Conservation (phyloP, 2,113 vertebrate species). For the Melospiza melodia region DNA sequence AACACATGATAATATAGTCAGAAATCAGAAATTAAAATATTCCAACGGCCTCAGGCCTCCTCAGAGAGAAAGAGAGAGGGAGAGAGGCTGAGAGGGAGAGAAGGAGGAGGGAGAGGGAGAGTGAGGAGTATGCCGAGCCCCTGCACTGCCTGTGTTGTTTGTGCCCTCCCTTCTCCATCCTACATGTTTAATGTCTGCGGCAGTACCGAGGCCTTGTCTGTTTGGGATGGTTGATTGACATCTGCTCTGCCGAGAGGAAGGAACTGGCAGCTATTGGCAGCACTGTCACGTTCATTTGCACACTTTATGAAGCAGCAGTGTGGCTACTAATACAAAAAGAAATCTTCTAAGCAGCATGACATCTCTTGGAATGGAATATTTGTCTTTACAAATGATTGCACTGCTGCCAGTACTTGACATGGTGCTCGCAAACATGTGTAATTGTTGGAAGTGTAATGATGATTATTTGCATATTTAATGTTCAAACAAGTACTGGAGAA, state of each 20-base stretch:
- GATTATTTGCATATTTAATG: slow-evolving; percentile 89
- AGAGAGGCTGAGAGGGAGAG: slow-evolving; percentile 35
- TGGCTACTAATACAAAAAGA: slow-evolving; percentile 88
- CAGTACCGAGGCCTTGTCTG: slow-evolving; percentile 76
- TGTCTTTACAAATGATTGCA: slow-evolving; percentile 85
- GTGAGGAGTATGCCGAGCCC: slow-evolving; percentile 5
- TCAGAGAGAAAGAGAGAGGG: slow-evolving; percentile 26
- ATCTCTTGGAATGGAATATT: slow-evolving; percentile 95
- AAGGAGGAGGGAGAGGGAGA: slow-evolving; percentile 16
- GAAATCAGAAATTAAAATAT: slow-evolving; percentile 79
- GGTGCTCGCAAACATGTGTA: slow-evolving; percentile 85
- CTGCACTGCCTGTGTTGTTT: slow-evolving; percentile 67
- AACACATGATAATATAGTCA: slow-evolving; percentile 74
- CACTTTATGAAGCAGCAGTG: slow-evolving; percentile 89
- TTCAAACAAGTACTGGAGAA: slow-evolving; percentile 83
- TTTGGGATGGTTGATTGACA: slow-evolving; percentile 88
- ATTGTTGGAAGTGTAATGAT: slow-evolving; percentile 87
- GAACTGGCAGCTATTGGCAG: slow-evolving; percentile 80
- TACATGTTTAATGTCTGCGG: slow-evolving; percentile 79
- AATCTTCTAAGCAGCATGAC: slow-evolving; percentile 93
- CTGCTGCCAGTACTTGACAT: slow-evolving; percentile 85
- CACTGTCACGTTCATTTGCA: slow-evolving; percentile 80
- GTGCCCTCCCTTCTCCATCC: slow-evolving; percentile 72
- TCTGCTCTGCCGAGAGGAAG: slow-evolving; percentile 88
- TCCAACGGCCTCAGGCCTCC: slow-evolving; percentile 66